Percentiles rank a stretch among this genome's conserved stretches.
These are phyloP conservation scores for Netelia melanura DNA, from an alignment of 2,888 invertebrate genomes.

Conservation along the genomic window DNA sequence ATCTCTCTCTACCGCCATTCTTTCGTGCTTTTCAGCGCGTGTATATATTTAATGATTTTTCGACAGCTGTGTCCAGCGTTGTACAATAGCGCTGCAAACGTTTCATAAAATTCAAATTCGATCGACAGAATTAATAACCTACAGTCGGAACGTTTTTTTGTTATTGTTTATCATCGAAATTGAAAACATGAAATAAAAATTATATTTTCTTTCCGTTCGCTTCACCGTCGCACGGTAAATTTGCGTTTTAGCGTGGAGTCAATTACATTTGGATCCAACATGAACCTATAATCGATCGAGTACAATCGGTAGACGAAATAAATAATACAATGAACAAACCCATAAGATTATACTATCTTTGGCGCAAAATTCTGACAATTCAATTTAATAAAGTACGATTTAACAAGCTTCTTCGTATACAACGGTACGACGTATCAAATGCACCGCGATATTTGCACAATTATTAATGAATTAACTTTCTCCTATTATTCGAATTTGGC, in stretches of 20 bases:
- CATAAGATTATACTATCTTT: neutral
- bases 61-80: too few species aligned
- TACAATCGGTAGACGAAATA: neutral
- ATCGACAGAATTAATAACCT: neutral
- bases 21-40: too few species aligned
- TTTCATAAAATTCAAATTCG: neutral
- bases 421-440: neutral
- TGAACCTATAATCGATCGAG: neutral
- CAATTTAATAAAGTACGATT: neutral
- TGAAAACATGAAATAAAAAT: neutral
- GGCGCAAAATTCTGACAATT: slow-evolving; percentile 8
- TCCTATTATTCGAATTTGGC: slow-evolving; percentile 13
- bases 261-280: neutral
- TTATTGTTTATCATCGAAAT: neutral
- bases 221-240: neutral
- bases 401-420: too few species aligned
- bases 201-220: neutral
- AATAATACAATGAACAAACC: neutral
- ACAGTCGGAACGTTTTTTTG: neutral
- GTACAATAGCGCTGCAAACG: too few species aligned
- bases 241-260: neutral
- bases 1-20: too few species aligned
- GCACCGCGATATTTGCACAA: neutral
- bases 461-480: too few species aligned
- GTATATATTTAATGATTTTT: too few species aligned